Evolutionary conservation across 2,888 invertebrate species (phyloP).

Genomic region (Cephus pulcher): DNA sequence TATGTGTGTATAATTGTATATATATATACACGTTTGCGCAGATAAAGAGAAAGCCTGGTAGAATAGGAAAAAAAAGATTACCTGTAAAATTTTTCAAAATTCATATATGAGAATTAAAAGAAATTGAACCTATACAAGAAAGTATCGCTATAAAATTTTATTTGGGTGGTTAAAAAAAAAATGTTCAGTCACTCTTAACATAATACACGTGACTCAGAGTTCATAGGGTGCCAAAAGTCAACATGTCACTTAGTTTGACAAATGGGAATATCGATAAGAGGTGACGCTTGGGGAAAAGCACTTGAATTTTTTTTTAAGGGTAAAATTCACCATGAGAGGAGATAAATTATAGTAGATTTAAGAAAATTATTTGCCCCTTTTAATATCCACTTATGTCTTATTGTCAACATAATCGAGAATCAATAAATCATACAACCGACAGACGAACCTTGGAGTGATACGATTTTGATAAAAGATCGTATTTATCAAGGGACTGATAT

Average conservation of each 20-base stretch:
- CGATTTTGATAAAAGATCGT: neutral
- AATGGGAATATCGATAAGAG: slow-evolving; percentile 4
- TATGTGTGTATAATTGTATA: too few species aligned
- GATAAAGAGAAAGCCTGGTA: neutral
- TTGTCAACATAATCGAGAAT: neutral
- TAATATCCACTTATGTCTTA: neutral
- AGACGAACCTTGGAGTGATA: too few species aligned
- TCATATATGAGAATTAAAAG: neutral
- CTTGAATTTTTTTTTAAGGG: neutral
- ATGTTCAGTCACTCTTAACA: neutral
- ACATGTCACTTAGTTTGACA: neutral
- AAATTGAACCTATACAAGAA: neutral
- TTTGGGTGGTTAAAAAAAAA: neutral
- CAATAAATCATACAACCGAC: neutral
- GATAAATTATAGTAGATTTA: neutral
- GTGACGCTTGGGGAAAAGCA: neutral
- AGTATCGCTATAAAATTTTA: neutral
- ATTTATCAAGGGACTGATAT: neutral
- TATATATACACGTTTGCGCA: too few species aligned
- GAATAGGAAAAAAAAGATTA: neutral
- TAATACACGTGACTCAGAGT: neutral
- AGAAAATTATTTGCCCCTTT: neutral
- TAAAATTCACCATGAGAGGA: too few species aligned
- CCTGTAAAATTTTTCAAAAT: neutral
- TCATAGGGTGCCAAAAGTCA: neutral